phyloP scores from a whole-genome alignment of 1,140 invertebrate species.

The Eciton burchellii region DNA sequence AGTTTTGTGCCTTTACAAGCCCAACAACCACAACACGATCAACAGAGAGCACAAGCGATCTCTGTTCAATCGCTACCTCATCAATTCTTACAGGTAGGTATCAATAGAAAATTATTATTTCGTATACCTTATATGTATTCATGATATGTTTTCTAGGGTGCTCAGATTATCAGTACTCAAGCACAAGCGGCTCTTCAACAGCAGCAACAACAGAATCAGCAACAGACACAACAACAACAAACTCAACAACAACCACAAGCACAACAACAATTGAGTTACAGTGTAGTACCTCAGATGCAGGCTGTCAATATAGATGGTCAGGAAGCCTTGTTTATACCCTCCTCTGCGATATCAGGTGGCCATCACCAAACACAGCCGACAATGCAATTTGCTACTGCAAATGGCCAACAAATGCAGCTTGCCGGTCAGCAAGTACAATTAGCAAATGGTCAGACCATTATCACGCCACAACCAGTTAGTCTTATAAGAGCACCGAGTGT shows the following conservation, averaged over 20 bases:
- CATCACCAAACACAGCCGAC: constrained; percentile 82
- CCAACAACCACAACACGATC: constrained; percentile 82
- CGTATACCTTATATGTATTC: not conserved
- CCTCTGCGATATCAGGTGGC: constrained; percentile 82
- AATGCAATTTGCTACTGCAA: constrained; percentile 83
- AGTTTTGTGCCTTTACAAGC: constrained; percentile 85
- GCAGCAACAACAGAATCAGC: constrained; percentile 85
- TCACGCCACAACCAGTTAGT: constrained; percentile 86
- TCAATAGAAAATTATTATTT: not conserved
- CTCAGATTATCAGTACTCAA: constrained; percentile 81
- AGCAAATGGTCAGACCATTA: constrained; percentile 85
- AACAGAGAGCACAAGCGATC: constrained; percentile 84
- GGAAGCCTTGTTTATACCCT: constrained; percentile 95
- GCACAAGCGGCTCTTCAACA: constrained; percentile 80
- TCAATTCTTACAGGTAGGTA: constrained; percentile 86
- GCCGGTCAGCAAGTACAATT: constrained; percentile 87
- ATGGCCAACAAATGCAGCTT: constrained; percentile 85
- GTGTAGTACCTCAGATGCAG: constrained; percentile 90
- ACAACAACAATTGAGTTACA: constrained; percentile 88
- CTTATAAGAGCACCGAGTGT: constrained; percentile 83
- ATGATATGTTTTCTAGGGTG: constrained; percentile 76
- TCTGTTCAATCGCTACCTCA: constrained; percentile 86
- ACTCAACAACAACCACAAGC: constrained; percentile 83
- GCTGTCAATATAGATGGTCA: constrained; percentile 96
- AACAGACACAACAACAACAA: constrained; percentile 83